phyloP scores from a whole-genome alignment of 2,113 vertebrate genomes.

The Erinaceus europaeus region DNA sequence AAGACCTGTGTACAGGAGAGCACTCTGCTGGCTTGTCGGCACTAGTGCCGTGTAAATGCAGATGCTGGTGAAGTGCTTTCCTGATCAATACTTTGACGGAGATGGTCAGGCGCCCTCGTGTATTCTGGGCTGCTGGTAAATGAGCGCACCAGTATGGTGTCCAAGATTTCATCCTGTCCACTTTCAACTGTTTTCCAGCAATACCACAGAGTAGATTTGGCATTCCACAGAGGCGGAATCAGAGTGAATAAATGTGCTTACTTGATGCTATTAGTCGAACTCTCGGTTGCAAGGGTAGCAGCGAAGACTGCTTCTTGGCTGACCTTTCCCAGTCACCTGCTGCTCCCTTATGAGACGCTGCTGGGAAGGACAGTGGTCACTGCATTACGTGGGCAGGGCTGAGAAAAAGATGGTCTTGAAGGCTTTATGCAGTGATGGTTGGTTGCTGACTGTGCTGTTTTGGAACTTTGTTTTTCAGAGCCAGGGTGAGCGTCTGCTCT shows the following conservation, averaged over 20 bases:
- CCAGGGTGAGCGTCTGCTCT: slow-evolving; percentile 94
- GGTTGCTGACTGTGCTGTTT: not conserved
- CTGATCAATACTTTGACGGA: rapidly evolving
- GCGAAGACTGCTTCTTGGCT: not conserved
- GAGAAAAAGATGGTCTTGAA: not conserved
- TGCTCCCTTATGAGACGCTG: not conserved
- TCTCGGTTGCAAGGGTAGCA: too few species aligned
- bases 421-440: not conserved
- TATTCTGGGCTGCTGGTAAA: not conserved
- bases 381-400: rapidly evolving
- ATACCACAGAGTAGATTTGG: not conserved
- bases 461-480: slow-evolving; percentile 80
- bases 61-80: rapidly evolving
- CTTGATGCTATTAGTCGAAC: too few species aligned
- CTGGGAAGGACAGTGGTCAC: not conserved
- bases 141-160: not conserved
- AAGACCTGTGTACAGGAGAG: not conserved
- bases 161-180: not conserved
- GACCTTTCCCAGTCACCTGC: not conserved
- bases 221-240: not conserved
- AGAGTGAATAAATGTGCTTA: not conserved
- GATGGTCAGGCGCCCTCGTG: rapidly evolving
- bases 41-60: rapidly evolving
- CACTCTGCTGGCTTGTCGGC: not conserved
- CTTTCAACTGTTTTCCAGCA: not conserved